phyloP scores from a whole-genome alignment of 2,113 vertebrate genomes.

The human region DNA sequence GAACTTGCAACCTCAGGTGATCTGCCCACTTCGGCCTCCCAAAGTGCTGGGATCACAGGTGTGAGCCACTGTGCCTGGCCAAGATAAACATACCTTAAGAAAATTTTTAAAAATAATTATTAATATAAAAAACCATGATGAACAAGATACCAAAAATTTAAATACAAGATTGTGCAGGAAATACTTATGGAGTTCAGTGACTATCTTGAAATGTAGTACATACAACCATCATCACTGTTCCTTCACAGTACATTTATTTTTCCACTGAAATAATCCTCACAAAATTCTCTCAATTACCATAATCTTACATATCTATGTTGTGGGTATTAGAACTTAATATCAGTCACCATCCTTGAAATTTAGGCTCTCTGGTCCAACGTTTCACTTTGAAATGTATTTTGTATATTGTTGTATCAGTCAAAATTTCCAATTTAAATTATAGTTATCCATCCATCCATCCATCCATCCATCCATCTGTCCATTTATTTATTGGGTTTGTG shows the following conservation, averaged over 20 bases:
- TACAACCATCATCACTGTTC: not conserved
- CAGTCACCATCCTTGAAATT: not conserved
- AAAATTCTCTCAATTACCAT: not conserved
- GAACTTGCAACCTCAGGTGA: too few species aligned
- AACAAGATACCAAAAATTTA: not conserved
- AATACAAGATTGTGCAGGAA: too few species aligned
- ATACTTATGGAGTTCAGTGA: not conserved
- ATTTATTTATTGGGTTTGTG: not conserved
- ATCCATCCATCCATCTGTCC: not conserved
- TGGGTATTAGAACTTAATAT: not conserved
- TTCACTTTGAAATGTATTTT: not conserved
- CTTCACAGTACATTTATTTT: not conserved
- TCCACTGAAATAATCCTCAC: not conserved
- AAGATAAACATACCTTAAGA: not conserved
- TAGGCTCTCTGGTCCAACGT: not conserved
- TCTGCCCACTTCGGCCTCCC: too few species aligned
- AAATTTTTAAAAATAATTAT: not conserved
- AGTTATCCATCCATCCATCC: not conserved
- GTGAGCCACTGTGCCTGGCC: too few species aligned
- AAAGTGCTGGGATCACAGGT: too few species aligned
- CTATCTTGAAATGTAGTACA: not conserved
- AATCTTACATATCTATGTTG: not conserved
- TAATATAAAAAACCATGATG: not conserved
- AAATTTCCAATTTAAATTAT: not conserved
- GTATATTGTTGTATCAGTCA: not conserved